phyloP scores from a whole-genome alignment of 2,797 vertebrate genomes.

The Enteromius fasciolatus region DNA sequence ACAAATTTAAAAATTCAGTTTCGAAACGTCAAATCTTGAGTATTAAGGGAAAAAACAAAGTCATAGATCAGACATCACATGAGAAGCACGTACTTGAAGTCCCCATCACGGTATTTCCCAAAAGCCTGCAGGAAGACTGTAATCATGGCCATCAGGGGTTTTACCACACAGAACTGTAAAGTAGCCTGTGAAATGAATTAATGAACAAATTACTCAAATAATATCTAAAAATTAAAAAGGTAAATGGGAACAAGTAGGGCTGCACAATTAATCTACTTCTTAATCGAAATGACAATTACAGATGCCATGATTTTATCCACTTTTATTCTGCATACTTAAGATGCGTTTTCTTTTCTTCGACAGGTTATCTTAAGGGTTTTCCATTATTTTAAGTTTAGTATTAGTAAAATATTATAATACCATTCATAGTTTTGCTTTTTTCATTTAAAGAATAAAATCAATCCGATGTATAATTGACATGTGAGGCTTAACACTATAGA shows the following conservation, averaged over 20 bases:
- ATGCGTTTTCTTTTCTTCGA: too few species aligned
- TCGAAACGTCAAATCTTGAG: not conserved
- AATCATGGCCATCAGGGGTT: slow-evolving; percentile 93
- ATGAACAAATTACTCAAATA: not conserved
- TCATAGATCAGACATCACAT: not conserved
- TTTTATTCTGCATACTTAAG: too few species aligned
- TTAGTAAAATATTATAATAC: too few species aligned
- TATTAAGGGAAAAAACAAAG: not conserved
- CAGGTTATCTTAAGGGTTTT: too few species aligned
- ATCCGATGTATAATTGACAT: too few species aligned
- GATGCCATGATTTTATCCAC: too few species aligned
- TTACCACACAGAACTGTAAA: slow-evolving; percentile 96
- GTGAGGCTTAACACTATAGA: too few species aligned
- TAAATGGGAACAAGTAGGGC: not conserved
- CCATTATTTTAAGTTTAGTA: too few species aligned
- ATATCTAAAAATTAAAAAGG: not conserved
- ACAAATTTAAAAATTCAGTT: not conserved
- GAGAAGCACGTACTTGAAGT: slow-evolving; percentile 88
- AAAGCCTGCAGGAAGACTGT: slow-evolving; percentile 95
- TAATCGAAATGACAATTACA: too few species aligned
- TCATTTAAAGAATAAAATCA: too few species aligned
- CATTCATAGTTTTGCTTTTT: too few species aligned
- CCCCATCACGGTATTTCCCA: slow-evolving; percentile 93
- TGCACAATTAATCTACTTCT: too few species aligned
- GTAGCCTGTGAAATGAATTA: slow-evolving; percentile 80